Evolutionary conservation across 1,140 invertebrate species (phyloP).

Genomic region (Calephelis virginiensis): DNA sequence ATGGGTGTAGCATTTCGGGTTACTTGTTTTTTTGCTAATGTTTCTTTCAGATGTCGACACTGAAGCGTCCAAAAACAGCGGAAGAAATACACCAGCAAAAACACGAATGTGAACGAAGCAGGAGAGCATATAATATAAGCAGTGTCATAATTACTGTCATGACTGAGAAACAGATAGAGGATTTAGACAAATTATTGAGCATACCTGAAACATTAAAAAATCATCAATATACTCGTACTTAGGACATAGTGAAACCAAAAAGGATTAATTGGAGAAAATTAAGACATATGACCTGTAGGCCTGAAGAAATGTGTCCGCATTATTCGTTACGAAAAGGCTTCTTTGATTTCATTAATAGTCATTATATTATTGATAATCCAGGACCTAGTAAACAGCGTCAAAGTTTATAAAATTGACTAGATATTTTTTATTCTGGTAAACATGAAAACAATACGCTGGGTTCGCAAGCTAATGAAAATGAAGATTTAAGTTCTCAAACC

Average conservation of each 20-base stretch:
- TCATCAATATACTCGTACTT: no score
- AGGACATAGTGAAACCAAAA: no score
- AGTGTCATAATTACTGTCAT: no score
- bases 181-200: no score
- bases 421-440: constrained; percentile 3
- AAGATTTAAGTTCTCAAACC: neutral
- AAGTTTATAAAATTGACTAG: constrained; percentile 3
- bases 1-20: no score
- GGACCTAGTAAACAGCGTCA: constrained; percentile 1
- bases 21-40: no score
- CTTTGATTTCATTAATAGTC: constrained; percentile 1
- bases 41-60: neutral
- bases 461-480: neutral
- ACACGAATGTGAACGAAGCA: neutral
- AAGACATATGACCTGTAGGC: constrained; percentile 1
- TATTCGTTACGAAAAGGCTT: constrained; percentile 1
- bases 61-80: neutral
- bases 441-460: constrained; percentile 1
- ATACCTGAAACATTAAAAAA: no score
- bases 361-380: constrained; percentile 2
- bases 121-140: neutral
- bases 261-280: neutral
- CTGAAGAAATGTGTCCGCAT: constrained; percentile 3
- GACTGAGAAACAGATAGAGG: no score
- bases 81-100: constrained; percentile 1